Evolutionary conservation across 2,888 invertebrate species (phyloP), one percentile per base, ranked within the genome.

Genomic region (Clunio marinus): DNA sequence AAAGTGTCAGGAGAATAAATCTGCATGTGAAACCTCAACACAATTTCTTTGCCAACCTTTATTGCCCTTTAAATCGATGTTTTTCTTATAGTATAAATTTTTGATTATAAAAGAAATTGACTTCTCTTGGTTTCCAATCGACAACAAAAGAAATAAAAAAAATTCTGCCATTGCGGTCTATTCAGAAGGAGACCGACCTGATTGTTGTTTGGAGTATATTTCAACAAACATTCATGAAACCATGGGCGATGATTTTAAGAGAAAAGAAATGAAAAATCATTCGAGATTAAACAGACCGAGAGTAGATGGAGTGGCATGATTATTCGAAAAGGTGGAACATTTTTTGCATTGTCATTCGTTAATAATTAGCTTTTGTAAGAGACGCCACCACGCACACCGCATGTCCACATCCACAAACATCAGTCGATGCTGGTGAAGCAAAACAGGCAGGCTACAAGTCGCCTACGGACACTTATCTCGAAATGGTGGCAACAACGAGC

Each of bases 351-450:
- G 58, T 68, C 68, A 68, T 68, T 15, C 13, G 32, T 41, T n/a
- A 46, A 68, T 68, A 58, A 68, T 68, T 68, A 68, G 68, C 57
- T 58, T 68, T 66, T 51, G 35, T 22, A 51, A 66, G 45, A 45
- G 63, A 63, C 63, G 63, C 63, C 63, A 63, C 63, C 45, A 24
- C 27, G 45, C 25, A 28, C 46, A 45, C 45, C 2, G 3, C 25
- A 20, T 22, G 45, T 32, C 62, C 62, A 62, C 45, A 8, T 32
- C n/a, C n/a, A n/a, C n/a, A 15, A 45, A 45, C 45, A 51, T n/a
- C n/a, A 22, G 20, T 13, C 51, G 51, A 51, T 22, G 63, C 20
- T 45, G n/a, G 7, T 8, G 17, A 35, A 37, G 35, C 20, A 17
- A 60, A 60, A 22, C n/a, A 46, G 28, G 37, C 35, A 60, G 32